Evolutionary conservation across 2,113 vertebrate species (phyloP).

Genomic region (Andinoacara biseriatus): DNA sequence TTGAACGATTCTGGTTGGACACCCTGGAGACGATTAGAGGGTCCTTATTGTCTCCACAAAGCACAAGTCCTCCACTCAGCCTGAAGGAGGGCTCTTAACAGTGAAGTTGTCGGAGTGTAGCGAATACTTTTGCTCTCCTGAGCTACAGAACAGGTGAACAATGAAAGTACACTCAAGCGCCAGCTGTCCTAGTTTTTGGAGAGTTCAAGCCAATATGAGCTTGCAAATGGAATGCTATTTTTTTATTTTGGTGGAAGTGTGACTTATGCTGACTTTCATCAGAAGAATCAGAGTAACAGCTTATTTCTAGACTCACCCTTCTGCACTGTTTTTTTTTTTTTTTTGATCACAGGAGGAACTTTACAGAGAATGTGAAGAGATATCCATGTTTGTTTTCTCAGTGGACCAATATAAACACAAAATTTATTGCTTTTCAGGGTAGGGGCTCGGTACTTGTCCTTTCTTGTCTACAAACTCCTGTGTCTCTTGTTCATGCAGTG

Average conservation of each 20-base stretch:
- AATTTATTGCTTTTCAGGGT: not conserved
- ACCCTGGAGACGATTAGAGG: slow-evolving; percentile 28
- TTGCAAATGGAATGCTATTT: slow-evolving; percentile 17
- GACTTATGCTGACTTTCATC: not conserved
- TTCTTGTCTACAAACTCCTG: slow-evolving; percentile 8
- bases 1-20: slow-evolving; percentile 22
- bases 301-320: not conserved
- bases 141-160: slow-evolving; percentile 30
- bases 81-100: slow-evolving; percentile 22
- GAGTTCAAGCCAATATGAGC: slow-evolving; percentile 16
- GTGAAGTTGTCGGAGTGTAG: slow-evolving; percentile 2
- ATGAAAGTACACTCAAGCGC: slow-evolving; percentile 3
- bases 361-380: not conserved
- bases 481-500: not conserved
- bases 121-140: slow-evolving; percentile 28
- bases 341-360: slow-evolving; percentile 4
- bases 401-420: not conserved
- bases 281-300: not conserved
- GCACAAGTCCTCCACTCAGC: slow-evolving; percentile 3
- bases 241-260: not conserved
- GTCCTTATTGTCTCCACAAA: slow-evolving; percentile 24
- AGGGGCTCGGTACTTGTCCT: not conserved
- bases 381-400: not conserved
- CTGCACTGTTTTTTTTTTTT: not conserved
- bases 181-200: not conserved